Percentiles rank a stretch among this genome's conserved stretches.
phyloP scores from a whole-genome alignment of 2,113 vertebrate genomes.

The Trogon melanurus region DNA sequence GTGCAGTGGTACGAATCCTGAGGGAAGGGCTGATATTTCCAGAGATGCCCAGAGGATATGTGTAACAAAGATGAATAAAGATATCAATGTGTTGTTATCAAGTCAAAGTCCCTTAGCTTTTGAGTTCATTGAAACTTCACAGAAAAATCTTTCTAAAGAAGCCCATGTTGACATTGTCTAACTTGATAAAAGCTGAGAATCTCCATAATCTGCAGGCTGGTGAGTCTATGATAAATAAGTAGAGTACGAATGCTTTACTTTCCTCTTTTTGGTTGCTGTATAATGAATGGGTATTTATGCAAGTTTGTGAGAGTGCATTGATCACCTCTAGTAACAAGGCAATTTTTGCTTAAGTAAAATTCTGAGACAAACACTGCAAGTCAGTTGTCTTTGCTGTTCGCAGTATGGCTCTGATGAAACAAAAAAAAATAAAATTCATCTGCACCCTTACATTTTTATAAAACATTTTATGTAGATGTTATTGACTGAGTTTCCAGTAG shows the following conservation, averaged over 20 bases:
- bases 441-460: background rate
- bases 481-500: background rate
- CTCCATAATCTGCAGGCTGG: background rate
- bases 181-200: background rate
- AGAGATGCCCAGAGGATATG: background rate
- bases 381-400: background rate
- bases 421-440: background rate
- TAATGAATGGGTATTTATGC: background rate
- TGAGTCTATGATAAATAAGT: background rate
- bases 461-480: background rate
- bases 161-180: background rate
- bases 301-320: background rate
- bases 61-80: constrained; percentile 26
- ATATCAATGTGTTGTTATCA: background rate
- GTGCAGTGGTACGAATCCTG: background rate
- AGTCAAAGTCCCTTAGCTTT: background rate
- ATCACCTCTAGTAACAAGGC: background rate
- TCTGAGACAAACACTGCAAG: background rate
- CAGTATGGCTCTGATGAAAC: background rate
- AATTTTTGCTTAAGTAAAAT: background rate
- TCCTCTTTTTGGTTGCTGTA: background rate
- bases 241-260: background rate
- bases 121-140: background rate
- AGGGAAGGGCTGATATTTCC: background rate
- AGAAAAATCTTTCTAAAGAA: background rate